These are phyloP conservation scores for Chrysogorgia sp. DNA, from an alignment of 92 coral and sea anemone genomes.

Conservation along the genomic window DNA sequence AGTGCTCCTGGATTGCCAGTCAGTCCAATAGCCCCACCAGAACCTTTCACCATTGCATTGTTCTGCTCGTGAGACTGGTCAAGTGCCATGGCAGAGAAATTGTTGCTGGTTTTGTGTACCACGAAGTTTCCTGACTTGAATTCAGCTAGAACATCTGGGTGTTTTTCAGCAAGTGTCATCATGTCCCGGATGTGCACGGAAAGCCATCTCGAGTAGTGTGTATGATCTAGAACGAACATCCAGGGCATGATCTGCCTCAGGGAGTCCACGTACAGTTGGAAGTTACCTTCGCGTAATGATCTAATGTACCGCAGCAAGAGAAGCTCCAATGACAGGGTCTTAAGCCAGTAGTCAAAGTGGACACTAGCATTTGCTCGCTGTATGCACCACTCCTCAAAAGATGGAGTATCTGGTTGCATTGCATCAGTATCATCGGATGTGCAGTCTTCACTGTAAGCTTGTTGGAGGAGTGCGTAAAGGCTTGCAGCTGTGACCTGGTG, in stretches of 20 bases:
- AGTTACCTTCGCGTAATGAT: constrained; percentile 32
- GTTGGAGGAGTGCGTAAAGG: neutral
- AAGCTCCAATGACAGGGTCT: too few species aligned
- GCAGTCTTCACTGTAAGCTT: constrained; percentile 27
- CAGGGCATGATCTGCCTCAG: constrained; percentile 26
- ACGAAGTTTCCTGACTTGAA: constrained; percentile 59
- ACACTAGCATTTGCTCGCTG: neutral
- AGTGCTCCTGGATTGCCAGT: constrained; percentile 62
- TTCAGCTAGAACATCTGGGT: constrained; percentile 43
- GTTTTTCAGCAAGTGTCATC: constrained; percentile 25
- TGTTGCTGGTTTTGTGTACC: constrained; percentile 56
- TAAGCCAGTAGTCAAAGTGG: too few species aligned
- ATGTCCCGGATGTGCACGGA: constrained; percentile 65
- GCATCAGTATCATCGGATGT: constrained; percentile 1
- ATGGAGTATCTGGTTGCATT: constrained; percentile 1
- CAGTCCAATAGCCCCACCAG: constrained; percentile 65
- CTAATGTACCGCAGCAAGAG: constrained; percentile 11
- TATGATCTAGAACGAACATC: too few species aligned
- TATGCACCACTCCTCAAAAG: constrained; percentile 21
- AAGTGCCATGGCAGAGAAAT: constrained; percentile 60
- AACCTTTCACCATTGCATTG: constrained; percentile 66
- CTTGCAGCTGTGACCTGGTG: constrained; percentile 49
- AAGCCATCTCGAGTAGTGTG: constrained; percentile 66
- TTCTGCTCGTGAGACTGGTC: constrained; percentile 68
- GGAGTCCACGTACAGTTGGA: constrained; percentile 23